Conservation (phyloP, 92 coral and sea anemone genomes). For the Ricordea florida region DNA sequence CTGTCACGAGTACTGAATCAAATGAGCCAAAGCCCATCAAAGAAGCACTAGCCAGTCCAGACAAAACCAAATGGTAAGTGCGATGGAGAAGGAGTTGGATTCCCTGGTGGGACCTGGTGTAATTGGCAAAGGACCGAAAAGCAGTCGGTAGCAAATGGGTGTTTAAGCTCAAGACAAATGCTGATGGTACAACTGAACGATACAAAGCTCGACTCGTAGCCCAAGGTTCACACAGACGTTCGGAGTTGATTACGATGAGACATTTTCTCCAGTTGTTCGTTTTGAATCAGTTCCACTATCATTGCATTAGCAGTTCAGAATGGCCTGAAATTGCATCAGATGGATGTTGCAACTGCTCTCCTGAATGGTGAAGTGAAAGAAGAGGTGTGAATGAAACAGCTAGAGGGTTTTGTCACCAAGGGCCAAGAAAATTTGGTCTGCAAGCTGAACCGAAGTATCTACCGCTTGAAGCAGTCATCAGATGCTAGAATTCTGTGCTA, state of each 20-base stretch:
- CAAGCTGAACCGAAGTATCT: conserved; percentile 59
- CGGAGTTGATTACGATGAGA: conserved; percentile 72
- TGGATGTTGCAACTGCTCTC: conserved; percentile 64
- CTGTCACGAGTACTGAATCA: background rate
- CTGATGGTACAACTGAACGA: conserved; percentile 65
- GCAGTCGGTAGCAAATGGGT: conserved; percentile 66
- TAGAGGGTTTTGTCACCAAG: conserved; percentile 52
- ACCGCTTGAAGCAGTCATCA: conserved; percentile 67
- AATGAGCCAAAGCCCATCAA: conserved; percentile 45
- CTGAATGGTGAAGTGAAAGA: conserved; percentile 56
- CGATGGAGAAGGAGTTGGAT: conserved; percentile 46
- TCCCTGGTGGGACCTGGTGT: conserved; percentile 60
- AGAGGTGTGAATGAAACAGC: conserved; percentile 64
- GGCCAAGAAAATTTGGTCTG: conserved; percentile 62
- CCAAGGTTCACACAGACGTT: conserved; percentile 62
- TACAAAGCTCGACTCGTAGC: conserved; percentile 66
- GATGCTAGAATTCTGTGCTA: conserved; percentile 62
- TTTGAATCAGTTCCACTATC: conserved; percentile 45
- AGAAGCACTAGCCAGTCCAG: conserved; percentile 43
- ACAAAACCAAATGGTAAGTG: conserved; percentile 33
- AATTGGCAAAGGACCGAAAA: conserved; percentile 51
- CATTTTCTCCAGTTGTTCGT: conserved; percentile 57
- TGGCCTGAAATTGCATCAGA: conserved; percentile 67
- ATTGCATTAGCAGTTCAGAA: conserved; percentile 40
- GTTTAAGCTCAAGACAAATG: conserved; percentile 54